phyloP scores from a whole-genome alignment of 2,888 invertebrate genomes.

The Physocephala rufipes region DNA sequence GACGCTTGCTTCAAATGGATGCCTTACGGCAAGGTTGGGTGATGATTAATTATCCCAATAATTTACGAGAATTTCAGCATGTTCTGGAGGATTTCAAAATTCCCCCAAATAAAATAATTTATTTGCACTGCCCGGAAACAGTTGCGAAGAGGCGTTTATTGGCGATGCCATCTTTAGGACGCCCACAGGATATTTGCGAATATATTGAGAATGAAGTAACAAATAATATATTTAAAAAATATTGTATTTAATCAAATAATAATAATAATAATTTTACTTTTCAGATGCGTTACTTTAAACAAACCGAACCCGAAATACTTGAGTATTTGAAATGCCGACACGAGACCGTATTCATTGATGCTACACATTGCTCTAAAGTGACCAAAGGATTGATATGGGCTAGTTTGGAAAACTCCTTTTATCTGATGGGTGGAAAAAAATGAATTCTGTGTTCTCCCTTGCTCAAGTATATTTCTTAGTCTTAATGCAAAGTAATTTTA shows the following conservation, averaged over 20 bases:
- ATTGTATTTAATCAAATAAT: not conserved
- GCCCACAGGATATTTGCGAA: slow-evolving; percentile 48
- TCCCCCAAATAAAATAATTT: slow-evolving; percentile 68
- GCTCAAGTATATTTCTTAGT: not conserved
- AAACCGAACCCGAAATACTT: slow-evolving; percentile 47
- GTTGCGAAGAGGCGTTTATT: slow-evolving; percentile 53
- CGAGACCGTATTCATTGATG: slow-evolving; percentile 55
- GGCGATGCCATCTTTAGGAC: slow-evolving; percentile 47
- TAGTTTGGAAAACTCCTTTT: slow-evolving; percentile 51
- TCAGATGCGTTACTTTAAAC: slow-evolving; percentile 55
- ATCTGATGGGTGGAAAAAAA: slow-evolving; percentile 54
- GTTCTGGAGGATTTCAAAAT: slow-evolving; percentile 67
- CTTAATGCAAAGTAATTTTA: not conserved
- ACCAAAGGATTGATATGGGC: slow-evolving; percentile 53
- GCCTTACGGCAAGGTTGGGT: slow-evolving; percentile 71
- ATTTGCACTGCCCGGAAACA: slow-evolving; percentile 55
- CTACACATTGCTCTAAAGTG: slow-evolving; percentile 45
- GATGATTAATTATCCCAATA: slow-evolving; percentile 69
- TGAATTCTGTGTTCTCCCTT: slow-evolving; percentile 8
- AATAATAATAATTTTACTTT: slow-evolving; percentile 25
- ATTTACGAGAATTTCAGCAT: slow-evolving; percentile 68
- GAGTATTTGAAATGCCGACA: slow-evolving; percentile 54
- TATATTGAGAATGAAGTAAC: slow-evolving; percentile 52
- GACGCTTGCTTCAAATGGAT: slow-evolving; percentile 64
- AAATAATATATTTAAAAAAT: not conserved